Evolutionary conservation across 2,113 vertebrate genomes (phyloP).

Genomic region (Ctenodactylus gundi): DNA sequence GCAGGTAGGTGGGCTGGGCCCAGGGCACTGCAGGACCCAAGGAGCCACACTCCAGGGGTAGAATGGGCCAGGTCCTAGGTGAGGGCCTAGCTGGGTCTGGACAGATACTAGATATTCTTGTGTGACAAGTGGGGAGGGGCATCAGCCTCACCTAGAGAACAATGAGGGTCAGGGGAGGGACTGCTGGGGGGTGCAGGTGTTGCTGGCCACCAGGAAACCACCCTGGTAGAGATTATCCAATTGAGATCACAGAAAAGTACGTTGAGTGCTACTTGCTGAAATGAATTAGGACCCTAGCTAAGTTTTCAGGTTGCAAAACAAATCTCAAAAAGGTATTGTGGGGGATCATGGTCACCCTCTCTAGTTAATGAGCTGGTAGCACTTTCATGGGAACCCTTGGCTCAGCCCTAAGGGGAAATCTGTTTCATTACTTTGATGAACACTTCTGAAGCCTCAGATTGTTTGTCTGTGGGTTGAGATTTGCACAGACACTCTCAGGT

Average conservation of each 20-base stretch:
- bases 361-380: conserved; percentile 58
- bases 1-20: not conserved
- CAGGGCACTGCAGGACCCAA: too few relatives aligned
- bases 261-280: conserved; percentile 43
- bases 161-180: not conserved
- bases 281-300: conserved; percentile 51
- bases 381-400: conserved; percentile 18
- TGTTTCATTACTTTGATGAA: not conserved
- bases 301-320: conserved; percentile 57
- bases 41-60: not conserved
- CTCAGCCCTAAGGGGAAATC: not conserved
- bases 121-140: not conserved
- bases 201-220: conserved; percentile 42
- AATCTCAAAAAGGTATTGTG: conserved; percentile 51
- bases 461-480: not conserved
- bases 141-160: not conserved
- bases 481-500: too few relatives aligned
- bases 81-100: not conserved
- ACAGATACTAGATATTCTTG: not conserved
- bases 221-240: conserved; percentile 42
- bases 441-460: not conserved
- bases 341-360: conserved; percentile 59
- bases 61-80: not conserved
- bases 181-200: not conserved
- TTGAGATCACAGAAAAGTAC: conserved; percentile 36